These are phyloP conservation scores for Cecidostiba fungosa DNA, from an alignment of 2,888 invertebrate species.

Conservation along the genomic window DNA sequence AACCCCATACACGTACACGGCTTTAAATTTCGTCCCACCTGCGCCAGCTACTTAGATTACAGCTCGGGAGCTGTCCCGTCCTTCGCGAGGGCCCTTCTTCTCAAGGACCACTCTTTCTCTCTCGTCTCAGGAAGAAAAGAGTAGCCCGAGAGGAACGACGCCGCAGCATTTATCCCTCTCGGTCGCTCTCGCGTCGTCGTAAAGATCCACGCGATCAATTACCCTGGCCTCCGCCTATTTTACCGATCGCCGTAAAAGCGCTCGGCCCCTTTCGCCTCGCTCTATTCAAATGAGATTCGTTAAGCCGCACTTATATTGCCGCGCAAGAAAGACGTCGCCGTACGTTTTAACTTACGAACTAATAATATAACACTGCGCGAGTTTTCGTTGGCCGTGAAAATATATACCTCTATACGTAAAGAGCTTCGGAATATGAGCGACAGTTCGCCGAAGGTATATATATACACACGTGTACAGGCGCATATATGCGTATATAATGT, in stretches of 20 bases:
- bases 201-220: conserved; percentile 31
- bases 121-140: neutral
- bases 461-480: neutral
- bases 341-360: conserved; percentile 1
- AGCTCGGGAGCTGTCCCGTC: neutral
- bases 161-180: conserved; percentile 1
- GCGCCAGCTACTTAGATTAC: conserved; percentile 16
- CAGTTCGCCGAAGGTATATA: neutral
- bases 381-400: neutral
- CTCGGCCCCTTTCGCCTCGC: neutral
- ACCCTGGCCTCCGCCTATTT: conserved; percentile 19
- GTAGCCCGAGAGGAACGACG: neutral
- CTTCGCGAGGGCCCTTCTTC: neutral
- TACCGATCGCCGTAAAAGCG: conserved; percentile 27
- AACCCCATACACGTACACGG: conserved; percentile 3
- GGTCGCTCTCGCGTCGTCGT: conserved; percentile 3
- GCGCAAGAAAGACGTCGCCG: neutral
- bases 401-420: neutral
- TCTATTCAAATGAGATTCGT: conserved; percentile 54
- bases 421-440: neutral
- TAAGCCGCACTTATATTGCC: conserved; percentile 25
- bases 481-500: neutral
- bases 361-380: neutral
- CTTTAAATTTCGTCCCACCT: conserved; percentile 26
- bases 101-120: neutral